Percentiles rank a stretch among this genome's conserved stretches.
phyloP scores from a whole-genome alignment of 1,140 invertebrate genomes.

The Neodiprion pinetum region DNA sequence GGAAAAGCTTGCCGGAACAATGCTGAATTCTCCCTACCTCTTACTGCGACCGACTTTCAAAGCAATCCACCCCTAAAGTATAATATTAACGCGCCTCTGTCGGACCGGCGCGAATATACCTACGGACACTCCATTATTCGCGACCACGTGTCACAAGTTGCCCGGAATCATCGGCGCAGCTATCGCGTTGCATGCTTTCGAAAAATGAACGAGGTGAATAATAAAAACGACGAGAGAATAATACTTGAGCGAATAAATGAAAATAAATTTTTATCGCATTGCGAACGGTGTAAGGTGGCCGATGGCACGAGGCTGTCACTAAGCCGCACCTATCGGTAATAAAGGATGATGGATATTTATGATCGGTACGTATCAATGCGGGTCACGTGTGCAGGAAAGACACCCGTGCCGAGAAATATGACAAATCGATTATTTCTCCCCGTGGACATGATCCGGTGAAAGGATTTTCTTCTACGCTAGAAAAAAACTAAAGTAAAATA shows the following conservation, averaged over 20 bases:
- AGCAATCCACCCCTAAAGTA: background rate
- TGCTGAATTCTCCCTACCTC: conserved; percentile 28
- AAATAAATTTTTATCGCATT: too few relatives aligned
- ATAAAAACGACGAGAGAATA: background rate
- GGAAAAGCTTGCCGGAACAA: conserved; percentile 38
- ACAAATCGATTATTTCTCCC: conserved; percentile 45
- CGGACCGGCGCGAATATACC: background rate
- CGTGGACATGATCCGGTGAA: background rate
- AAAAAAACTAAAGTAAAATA: too few relatives aligned
- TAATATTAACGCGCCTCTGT: background rate
- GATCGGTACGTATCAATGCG: conserved; percentile 31
- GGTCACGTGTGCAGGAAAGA: conserved; percentile 29
- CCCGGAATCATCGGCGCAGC: background rate
- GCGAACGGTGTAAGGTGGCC: too few relatives aligned
- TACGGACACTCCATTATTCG: background rate
- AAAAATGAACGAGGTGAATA: background rate
- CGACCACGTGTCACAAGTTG: background rate
- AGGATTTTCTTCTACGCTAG: background rate
- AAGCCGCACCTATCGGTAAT: conserved; percentile 7
- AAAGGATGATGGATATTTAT: conserved; percentile 23
- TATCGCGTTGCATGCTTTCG: background rate
- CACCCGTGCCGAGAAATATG: conserved; percentile 41
- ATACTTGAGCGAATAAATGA: background rate
- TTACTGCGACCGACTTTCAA: conserved; percentile 6
- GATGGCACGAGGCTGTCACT: background rate